Conservation (phyloP, 2,113 vertebrate species). For the Sylvilagus bachmani region DNA sequence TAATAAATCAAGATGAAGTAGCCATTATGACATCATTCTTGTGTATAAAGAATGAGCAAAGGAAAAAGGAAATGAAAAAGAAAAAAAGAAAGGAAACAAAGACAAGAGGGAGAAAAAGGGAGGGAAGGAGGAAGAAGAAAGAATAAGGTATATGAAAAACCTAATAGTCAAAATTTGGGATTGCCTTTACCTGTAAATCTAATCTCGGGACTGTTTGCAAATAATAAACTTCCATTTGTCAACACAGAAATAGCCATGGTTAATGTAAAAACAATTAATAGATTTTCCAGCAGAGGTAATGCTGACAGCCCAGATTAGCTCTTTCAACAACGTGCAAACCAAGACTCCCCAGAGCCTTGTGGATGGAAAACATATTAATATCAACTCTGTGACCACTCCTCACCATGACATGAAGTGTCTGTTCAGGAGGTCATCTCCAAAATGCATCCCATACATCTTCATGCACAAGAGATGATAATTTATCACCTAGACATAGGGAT, state of each 20-base stretch:
- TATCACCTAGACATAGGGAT: conserved; percentile 84
- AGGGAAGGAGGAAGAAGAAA: neutral
- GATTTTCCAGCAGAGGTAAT: conserved; percentile 56
- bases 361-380: conserved; percentile 81
- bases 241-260: neutral
- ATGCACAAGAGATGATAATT: conserved; percentile 86
- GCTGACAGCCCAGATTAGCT: conserved; percentile 52
- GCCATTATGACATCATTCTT: neutral
- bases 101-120: rapidly evolving
- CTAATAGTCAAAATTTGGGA: neutral
- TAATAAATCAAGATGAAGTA: neutral
- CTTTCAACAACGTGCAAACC: conserved; percentile 60
- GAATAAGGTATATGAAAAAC: neutral
- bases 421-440: conserved; percentile 84
- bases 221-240: conserved; percentile 57
- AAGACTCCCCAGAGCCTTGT: conserved; percentile 64
- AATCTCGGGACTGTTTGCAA: neutral
- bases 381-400: conserved; percentile 74
- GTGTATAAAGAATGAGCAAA: neutral
- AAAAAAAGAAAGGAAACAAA: neutral
- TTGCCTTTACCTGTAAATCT: neutral
- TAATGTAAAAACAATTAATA: conserved; percentile 69
- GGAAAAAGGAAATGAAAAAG: neutral
- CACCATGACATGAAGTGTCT: conserved; percentile 70
- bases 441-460: conserved; percentile 80